Evolutionary conservation across 2,888 invertebrate genomes (phyloP).

Genomic region (Hanleya hanleyi): DNA sequence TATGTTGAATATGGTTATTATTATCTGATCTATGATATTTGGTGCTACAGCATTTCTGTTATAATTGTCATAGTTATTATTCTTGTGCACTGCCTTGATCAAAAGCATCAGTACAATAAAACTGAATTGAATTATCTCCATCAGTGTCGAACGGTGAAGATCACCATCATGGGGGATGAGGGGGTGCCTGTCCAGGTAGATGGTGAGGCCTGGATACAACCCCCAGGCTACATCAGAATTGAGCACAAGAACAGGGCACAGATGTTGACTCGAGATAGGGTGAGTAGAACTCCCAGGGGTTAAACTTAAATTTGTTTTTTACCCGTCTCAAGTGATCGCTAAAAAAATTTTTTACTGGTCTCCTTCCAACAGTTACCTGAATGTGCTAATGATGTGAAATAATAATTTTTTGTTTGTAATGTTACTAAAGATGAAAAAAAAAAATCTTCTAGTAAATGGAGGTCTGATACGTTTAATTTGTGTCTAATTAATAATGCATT

Average conservation of each 20-base stretch:
- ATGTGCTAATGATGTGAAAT: too few species aligned
- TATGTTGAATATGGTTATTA: background rate
- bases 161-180: slow-evolving; percentile 90
- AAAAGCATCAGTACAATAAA: background rate
- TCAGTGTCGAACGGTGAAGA: slow-evolving; percentile 92
- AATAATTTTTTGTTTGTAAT: too few species aligned
- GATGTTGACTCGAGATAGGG: slow-evolving; percentile 93
- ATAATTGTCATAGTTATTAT: background rate
- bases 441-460: too few species aligned
- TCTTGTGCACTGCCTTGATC: background rate
- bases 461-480: too few species aligned
- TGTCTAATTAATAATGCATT: too few species aligned
- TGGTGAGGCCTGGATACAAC: slow-evolving; percentile 98
- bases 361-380: too few species aligned
- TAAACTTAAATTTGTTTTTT: background rate
- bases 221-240: slow-evolving; percentile 95
- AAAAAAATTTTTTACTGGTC: too few species aligned
- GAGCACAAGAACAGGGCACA: slow-evolving; percentile 98
- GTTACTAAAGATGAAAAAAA: too few species aligned
- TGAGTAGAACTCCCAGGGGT: slow-evolving; percentile 73
- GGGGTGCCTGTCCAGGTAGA: slow-evolving; percentile 97
- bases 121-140: slow-evolving; percentile 29
- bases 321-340: too few species aligned
- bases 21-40: background rate
- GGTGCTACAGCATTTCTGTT: background rate